Evolutionary conservation across 2,888 invertebrate genomes (phyloP), one percentile per base, ranked within the genome.

Genomic region (Synergus japonicus): DNA sequence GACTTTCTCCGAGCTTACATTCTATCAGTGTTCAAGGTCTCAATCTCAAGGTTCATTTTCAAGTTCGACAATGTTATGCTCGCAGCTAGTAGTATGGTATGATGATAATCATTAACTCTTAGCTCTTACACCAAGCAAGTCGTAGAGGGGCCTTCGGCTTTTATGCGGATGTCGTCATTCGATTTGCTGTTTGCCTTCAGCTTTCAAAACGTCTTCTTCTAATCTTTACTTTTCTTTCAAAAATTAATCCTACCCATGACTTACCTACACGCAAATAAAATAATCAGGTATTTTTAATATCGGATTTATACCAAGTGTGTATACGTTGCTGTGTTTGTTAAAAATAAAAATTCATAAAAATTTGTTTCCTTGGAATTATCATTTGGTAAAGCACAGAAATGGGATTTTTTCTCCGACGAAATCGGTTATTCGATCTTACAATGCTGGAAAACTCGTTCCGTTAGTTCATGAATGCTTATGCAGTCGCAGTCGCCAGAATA

Each of bases 101-200:
- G 13, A 54, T 54, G 54, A 5, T n/a, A 13, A 54, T 54, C 54
- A 54, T 54, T 54, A 54, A n/a, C 54, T 54, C 54, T 54, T 18
- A 37, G 37, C 37, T 37, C 37, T 37, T 37, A 37, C 37, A 37
- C 37, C 5, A 37, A 37, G 37, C 5, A 37, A 37, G 37, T 37
- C 5, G 37, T 7, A 37, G 37, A 37, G 5, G 37, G 37, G 37
- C 54, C n/a, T n/a, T 54, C 8, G 54, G n/a, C 13, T 54, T 54
- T 54, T n/a, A 54, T 15, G n/a, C n/a, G 54, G 54, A 54, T 54
- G 54, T 54, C n/a, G n/a, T 54, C n/a, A 54, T n/a, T 54, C 49
- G 54, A 54, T 54, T 54, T 54, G 54, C 54, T 54, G 54, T 54
- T 54, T n/a, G n/a, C 54, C 54, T 54, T 54, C 54, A 54, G 54